Evolutionary conservation across 2,113 vertebrate genomes (phyloP), one percentile per base, ranked within the genome.

Genomic region (Nipponia nippon): DNA sequence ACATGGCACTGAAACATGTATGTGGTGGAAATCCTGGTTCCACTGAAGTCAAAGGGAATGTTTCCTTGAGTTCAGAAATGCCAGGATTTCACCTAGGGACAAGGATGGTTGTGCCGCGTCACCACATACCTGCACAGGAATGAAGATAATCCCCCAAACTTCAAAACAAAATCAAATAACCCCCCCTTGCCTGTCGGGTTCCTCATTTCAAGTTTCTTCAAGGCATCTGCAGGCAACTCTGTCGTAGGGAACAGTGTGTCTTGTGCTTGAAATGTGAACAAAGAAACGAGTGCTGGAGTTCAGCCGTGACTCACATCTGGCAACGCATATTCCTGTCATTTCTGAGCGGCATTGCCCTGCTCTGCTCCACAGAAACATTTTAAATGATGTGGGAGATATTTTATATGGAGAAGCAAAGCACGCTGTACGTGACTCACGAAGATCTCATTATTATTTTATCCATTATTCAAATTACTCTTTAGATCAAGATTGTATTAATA

Each of bases 391-490:
- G 61, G 61, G 80, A 83, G 83, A 66, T 87, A 44, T 80, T 88
- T 94, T 77, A 58, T 29, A 30, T 14, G 26, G 71, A 71, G 77
- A 82, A 89, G 27, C 44, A 86, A 90, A 95, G 55, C 38, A 50
- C 67, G 44, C 47, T 42, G 19, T 44, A 50, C 0, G 5, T 94
- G 89, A 90, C 46, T 93, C 38, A 84, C 55, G 88, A 22, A 55
- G 62, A 89, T 70, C 53, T 84, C 34, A 2, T 83, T 56, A 88
- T 65, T 92, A 81, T 62, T 92, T 95, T 79, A 55, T 65, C 34
- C 65, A 17, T 96, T 85, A 71, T 89, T 95, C 55, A 92, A 92
- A 94, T 93, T 71, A 65, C 23, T 91, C 81, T 81, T 95, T 87
- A 91, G 70, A 87, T 93, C 66, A 93, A 92, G 85, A 70, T 58